These are phyloP conservation scores for Anthopleura sola DNA, from an alignment of 64 coral and sea anemone species.

Conservation along the genomic window DNA sequence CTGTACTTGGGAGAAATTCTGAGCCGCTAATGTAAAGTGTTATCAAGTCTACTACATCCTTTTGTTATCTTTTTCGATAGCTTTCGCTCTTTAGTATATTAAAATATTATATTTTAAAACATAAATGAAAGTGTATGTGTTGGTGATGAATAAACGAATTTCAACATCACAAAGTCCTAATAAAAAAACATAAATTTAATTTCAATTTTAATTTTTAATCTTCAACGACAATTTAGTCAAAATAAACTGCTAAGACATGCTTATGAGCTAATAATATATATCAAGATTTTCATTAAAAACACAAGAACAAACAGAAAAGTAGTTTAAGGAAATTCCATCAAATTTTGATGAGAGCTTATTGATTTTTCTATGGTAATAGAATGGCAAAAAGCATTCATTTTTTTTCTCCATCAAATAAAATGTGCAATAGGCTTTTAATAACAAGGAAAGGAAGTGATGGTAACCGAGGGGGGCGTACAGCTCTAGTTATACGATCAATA, in stretches of 20 bases:
- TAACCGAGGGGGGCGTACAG: neutral
- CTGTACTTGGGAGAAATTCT: neutral
- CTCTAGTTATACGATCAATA: neutral
- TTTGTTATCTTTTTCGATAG: neutral
- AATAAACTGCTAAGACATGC: neutral
- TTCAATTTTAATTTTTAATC: neutral
- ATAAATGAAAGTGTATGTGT: neutral
- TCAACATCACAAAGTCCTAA: neutral
- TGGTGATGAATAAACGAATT: neutral
- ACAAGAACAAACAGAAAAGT: neutral
- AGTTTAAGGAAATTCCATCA: neutral
- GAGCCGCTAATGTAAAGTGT: neutral
- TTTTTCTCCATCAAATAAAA: neutral
- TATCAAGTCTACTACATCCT: neutral
- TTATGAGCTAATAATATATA: neutral
- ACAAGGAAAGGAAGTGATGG: neutral
- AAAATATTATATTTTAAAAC: neutral
- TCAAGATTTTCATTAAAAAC: neutral
- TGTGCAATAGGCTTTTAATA: neutral
- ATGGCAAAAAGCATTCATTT: neutral
- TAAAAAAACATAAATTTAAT: neutral
- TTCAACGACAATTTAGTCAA: neutral
- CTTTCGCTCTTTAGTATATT: neutral
- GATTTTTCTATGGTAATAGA: neutral
- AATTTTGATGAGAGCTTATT: neutral